Base-by-base conservation (phyloP, 2,888 invertebrate species). In the Acrobasis repandana region DNA sequence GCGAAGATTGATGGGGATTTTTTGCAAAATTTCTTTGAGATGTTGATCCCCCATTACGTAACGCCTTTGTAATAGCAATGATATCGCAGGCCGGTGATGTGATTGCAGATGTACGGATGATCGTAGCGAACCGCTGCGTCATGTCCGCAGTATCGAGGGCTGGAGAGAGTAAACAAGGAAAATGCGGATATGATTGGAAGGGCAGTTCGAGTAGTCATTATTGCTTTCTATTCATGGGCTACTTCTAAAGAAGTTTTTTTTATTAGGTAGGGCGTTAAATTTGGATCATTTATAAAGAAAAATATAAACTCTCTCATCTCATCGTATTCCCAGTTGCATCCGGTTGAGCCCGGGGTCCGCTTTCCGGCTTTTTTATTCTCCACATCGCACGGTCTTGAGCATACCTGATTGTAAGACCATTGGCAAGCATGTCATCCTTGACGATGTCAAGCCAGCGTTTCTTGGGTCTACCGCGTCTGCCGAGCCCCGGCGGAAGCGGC, bases 1-100 rank as follows among this genome's bases (percentile, higher is more conserved):
- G 74, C 61, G 65, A 85, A 85, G 88, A 88, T 88, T 87, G 85
- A 88, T 88, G 83, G 77, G 64, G 66, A 80, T 77, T 70, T 78
- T 79, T 82, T 80, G 77, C 79, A 77, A 79, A 79, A 80, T 76
- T 80, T 79, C 77, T 68, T 73, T 62, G 71, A 71, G 75, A 81
- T 82, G 80, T 76, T 81, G 77, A 77, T 82, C 75, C 74, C 65
- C 66, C 75, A 73, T 83, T 81, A 82, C 74, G 74, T 74, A 76
- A 76, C 71, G 67, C 76, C 73, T 76, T 83, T 86, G 78, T 83
- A 71, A 71, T 75, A 71, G 67, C 73, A 76, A 84, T 83, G 81
- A 79, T 82, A 80, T 74, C 76, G 74, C 73, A 70, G 75, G 70
- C 76, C 69, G 71, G 76, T 47, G 62, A 69, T 73, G 71, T 76